Evolutionary conservation across 2,113 vertebrate genomes (phyloP).

Genomic region (Sclerurus mexicanus): DNA sequence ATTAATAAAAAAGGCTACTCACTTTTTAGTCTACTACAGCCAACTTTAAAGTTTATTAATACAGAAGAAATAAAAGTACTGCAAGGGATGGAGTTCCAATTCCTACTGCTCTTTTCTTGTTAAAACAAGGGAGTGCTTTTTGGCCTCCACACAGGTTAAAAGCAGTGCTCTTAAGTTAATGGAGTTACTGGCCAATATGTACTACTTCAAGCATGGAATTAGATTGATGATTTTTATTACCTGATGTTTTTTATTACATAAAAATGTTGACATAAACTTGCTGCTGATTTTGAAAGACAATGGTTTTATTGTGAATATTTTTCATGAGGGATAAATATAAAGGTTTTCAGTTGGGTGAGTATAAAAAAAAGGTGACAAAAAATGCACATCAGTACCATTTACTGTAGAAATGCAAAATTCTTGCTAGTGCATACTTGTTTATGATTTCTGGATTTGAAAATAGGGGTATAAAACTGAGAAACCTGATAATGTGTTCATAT

Average conservation of each 20-base stretch:
- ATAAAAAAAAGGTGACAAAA: background rate
- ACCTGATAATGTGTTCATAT: slow-evolving; percentile 97
- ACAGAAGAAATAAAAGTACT: background rate
- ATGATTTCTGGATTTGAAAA: background rate
- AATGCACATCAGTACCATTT: background rate
- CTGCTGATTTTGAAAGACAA: background rate
- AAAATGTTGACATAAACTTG: background rate
- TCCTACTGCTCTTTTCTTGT: background rate
- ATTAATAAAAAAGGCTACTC: background rate
- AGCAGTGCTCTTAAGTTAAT: background rate
- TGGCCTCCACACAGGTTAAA: background rate
- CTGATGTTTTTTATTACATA: background rate
- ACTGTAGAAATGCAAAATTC: background rate
- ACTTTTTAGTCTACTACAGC: background rate
- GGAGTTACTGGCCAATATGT: background rate
- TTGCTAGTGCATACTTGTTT: background rate
- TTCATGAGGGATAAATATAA: background rate
- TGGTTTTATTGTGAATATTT: background rate
- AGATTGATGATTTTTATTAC: background rate
- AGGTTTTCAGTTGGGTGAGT: background rate
- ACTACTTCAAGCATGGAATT: background rate
- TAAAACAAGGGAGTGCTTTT: background rate
- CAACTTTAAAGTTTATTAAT: background rate
- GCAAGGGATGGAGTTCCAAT: background rate
- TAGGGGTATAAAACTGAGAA: background rate